These are phyloP conservation scores for Dendrophyllia cribrosa DNA, from an alignment of 64 coral and sea anemone species.

Conservation along the genomic window DNA sequence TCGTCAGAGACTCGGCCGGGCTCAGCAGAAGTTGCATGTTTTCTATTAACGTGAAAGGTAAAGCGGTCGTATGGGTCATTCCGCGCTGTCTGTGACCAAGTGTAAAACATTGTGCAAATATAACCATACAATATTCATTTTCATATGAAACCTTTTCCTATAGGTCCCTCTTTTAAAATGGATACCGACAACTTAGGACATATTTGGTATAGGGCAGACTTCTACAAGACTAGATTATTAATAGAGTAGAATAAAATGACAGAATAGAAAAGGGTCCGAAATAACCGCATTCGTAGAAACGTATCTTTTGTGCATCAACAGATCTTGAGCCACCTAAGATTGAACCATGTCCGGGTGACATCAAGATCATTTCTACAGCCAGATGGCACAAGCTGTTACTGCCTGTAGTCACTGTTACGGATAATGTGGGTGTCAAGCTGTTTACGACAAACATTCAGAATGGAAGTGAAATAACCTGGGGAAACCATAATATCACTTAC, in stretches of 20 bases:
- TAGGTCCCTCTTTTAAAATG: no score
- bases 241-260: no score
- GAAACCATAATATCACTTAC: slow-evolving; percentile 24
- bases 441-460: slow-evolving; percentile 18
- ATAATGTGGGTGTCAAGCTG: slow-evolving; percentile 37
- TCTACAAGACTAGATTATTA: no score
- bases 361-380: not conserved
- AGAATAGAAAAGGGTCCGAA: no score
- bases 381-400: not conserved
- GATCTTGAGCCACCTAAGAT: slow-evolving; percentile 33
- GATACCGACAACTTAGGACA: no score
- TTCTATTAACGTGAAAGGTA: slow-evolving; percentile 36
- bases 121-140: not conserved
- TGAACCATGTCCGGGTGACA: not conserved
- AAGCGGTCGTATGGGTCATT: not conserved
- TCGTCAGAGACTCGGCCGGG: not conserved
- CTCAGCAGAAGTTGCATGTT: slow-evolving; percentile 16
- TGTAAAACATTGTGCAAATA: not conserved
- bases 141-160: no score
- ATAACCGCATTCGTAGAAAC: not conserved
- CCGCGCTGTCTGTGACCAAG: no score
- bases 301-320: not conserved
- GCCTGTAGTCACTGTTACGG: slow-evolving; percentile 7
- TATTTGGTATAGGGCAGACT: no score
- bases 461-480: slow-evolving; percentile 53